These are phyloP conservation scores for Thalassaphorura encarpata DNA, from an alignment of 1,140 invertebrate genomes.

Conservation along the genomic window DNA sequence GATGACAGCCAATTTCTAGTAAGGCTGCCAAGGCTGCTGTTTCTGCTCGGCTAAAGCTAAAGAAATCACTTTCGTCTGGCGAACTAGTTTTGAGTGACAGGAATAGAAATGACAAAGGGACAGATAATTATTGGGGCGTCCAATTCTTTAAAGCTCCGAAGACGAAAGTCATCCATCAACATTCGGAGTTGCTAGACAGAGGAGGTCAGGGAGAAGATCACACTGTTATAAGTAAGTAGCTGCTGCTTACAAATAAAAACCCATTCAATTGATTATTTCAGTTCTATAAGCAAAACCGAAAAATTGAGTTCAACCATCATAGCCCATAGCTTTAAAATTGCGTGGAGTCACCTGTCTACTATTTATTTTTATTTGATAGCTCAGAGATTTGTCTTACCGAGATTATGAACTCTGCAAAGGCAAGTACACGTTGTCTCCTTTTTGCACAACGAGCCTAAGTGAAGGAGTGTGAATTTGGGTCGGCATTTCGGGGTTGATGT, in stretches of 20 bases:
- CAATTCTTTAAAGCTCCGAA: too few relatives aligned
- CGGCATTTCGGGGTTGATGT: not conserved
- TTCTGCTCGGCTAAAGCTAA: not conserved
- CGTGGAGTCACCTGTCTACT: too few relatives aligned
- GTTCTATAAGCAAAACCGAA: not conserved
- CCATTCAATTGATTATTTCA: not conserved
- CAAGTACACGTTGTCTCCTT: constrained; percentile 53
- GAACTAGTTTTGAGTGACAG: too few relatives aligned
- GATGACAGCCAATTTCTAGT: not conserved
- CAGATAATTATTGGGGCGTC: too few relatives aligned
- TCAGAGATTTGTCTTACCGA: constrained; percentile 38
- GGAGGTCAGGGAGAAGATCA: too few relatives aligned
- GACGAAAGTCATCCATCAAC: too few relatives aligned
- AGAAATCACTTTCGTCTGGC: too few relatives aligned
- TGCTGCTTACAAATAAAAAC: too few relatives aligned
- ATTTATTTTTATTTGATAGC: not conserved
- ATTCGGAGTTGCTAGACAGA: too few relatives aligned
- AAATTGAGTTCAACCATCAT: not conserved
- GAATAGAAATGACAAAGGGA: too few relatives aligned
- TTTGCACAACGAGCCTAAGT: constrained; percentile 13
- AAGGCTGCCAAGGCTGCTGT: too few relatives aligned
- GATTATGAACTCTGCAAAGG: constrained; percentile 56
- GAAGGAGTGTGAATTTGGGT: constrained; percentile 23
- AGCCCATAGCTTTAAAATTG: not conserved
- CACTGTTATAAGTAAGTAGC: too few relatives aligned